These are phyloP conservation scores for Sarcophaga carnaria DNA, from an alignment of 2,888 invertebrate species.

Conservation along the genomic window DNA sequence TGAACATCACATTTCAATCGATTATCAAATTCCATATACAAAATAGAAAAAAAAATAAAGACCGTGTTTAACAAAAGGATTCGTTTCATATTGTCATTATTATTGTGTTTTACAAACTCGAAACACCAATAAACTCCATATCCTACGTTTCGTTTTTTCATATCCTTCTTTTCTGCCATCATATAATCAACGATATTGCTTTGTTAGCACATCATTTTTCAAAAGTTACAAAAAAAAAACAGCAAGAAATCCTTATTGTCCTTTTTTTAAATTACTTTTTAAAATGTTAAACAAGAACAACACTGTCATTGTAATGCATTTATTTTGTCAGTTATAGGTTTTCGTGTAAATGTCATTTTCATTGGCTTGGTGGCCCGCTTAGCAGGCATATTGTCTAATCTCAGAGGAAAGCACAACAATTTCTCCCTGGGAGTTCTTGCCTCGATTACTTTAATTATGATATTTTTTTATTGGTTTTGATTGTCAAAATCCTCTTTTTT, in stretches of 20 bases:
- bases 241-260: slow-evolving; percentile 32
- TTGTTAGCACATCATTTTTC: slow-evolving; percentile 70
- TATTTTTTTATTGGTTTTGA: slow-evolving; percentile 76
- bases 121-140: slow-evolving; percentile 24
- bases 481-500: slow-evolving; percentile 67
- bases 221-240: slow-evolving; percentile 22
- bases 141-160: slow-evolving; percentile 12
- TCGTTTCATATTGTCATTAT: slow-evolving; percentile 71
- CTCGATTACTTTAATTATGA: slow-evolving; percentile 79
- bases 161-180: too few relatives aligned
- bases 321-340: slow-evolving; percentile 69
- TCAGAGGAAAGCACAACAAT: slow-evolving; percentile 37
- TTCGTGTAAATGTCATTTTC: slow-evolving; percentile 11
- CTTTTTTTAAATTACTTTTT: slow-evolving; percentile 30
- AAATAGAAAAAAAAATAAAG: not conserved
- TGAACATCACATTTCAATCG: slow-evolving; percentile 55
- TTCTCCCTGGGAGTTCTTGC: slow-evolving; percentile 77
- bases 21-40: slow-evolving; percentile 64
- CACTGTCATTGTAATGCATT: slow-evolving; percentile 33
- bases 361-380: slow-evolving; percentile 2
- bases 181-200: not conserved
- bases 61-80: slow-evolving; percentile 75
- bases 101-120: slow-evolving; percentile 73
- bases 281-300: slow-evolving; percentile 11
- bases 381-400: not conserved